Conservation (phyloP, 2,888 invertebrate genomes). For the Mimachlamys varia region DNA sequence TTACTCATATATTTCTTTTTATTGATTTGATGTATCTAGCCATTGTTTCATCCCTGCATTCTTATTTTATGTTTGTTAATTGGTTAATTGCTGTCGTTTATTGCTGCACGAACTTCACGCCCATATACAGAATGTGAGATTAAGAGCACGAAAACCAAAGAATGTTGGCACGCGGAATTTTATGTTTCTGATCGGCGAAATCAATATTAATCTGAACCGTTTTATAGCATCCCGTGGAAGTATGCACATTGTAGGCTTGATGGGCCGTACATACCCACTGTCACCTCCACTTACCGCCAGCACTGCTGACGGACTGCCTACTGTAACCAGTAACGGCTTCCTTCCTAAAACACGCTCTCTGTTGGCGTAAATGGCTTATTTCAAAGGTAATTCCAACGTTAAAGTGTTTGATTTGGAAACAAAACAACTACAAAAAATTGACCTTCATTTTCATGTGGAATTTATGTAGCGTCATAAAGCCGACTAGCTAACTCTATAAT, state of each 20-base stretch:
- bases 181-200: constrained; percentile 31
- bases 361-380: neutral
- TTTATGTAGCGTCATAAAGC: neutral
- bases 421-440: neutral
- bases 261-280: neutral
- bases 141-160: neutral
- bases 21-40: too few relatives aligned
- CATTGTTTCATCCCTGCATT: neutral
- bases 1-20: too few relatives aligned
- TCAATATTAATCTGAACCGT: constrained; percentile 10
- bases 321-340: neutral
- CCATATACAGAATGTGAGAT: constrained; percentile 25
- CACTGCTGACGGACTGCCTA: constrained; percentile 9
- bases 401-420: neutral
- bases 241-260: neutral
- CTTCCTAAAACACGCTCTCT: neutral
- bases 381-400: neutral
- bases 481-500: neutral
- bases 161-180: constrained; percentile 28
- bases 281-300: neutral
- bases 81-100: neutral
- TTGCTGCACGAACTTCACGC: neutral
- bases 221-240: neutral
- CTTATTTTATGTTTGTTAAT: neutral
- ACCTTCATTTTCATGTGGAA: constrained; percentile 17